Evolutionary conservation across 2,888 invertebrate genomes (phyloP).

Genomic region (Polia nebulosa): DNA sequence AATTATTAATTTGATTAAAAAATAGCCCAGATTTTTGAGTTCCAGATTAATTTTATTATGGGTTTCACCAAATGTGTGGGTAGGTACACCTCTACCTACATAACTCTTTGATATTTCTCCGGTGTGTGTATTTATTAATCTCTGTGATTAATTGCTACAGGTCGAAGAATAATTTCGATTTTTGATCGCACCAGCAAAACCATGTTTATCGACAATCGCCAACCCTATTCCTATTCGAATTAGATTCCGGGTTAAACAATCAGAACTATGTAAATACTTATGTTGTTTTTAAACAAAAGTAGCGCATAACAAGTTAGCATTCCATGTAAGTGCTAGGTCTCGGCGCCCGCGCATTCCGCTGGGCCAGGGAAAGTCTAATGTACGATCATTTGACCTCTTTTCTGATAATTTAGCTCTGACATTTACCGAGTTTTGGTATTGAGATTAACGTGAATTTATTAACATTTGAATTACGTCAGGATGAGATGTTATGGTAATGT

Average conservation of each 20-base stretch:
- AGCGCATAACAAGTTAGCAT: slow-evolving; percentile 70
- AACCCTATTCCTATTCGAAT: slow-evolving; percentile 13
- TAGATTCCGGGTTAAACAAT: slow-evolving; percentile 52
- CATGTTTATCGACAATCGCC: slow-evolving; percentile 1
- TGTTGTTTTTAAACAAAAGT: slow-evolving; percentile 56
- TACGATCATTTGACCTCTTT: slow-evolving; percentile 63
- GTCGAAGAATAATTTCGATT: slow-evolving; percentile 1
- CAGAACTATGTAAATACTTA: slow-evolving; percentile 50
- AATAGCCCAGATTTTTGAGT: background rate
- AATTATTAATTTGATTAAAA: background rate
- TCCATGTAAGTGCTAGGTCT: slow-evolving; percentile 66
- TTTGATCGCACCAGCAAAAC: slow-evolving; percentile 2
- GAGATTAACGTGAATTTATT: slow-evolving; percentile 51
- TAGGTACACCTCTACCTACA: background rate
- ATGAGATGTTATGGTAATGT: slow-evolving; percentile 36
- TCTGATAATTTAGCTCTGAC: slow-evolving; percentile 55
- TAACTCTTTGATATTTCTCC: background rate
- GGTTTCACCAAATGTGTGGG: background rate
- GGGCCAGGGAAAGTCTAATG: slow-evolving; percentile 69
- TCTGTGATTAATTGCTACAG: slow-evolving; percentile 1
- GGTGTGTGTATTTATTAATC: background rate
- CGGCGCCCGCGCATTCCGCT: slow-evolving; percentile 61
- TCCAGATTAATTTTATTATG: no score
- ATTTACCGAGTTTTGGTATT: slow-evolving; percentile 47
- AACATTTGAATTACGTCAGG: slow-evolving; percentile 52